Conservation (phyloP, 1,140 invertebrate species). For the Penaeus japonicus region DNA sequence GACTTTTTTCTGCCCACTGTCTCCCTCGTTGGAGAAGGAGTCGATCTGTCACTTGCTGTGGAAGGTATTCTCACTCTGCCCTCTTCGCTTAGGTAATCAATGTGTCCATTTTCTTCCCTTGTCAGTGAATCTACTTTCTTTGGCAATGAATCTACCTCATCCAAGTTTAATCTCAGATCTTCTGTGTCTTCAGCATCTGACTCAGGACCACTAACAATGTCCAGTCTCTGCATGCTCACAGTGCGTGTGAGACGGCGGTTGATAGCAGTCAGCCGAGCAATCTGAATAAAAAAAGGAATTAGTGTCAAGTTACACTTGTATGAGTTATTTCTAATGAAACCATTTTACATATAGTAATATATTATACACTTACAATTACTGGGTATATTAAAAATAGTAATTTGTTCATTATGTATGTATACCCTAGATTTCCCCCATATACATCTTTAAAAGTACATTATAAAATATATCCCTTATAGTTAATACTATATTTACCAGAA, state of each 20-base stretch:
- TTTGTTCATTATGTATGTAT: not conserved
- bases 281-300: conserved; percentile 28
- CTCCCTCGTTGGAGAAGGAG: conserved; percentile 24
- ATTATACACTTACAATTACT: not conserved
- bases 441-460: too few species aligned
- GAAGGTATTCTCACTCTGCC: conserved; percentile 34
- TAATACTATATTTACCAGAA: too few species aligned
- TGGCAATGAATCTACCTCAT: conserved; percentile 29
- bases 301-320: not conserved
- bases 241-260: conserved; percentile 52
- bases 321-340: not conserved
- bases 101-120: conserved; percentile 15
- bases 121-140: not conserved
- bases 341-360: not conserved
- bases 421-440: too few species aligned
- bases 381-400: not conserved
- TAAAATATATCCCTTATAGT: too few species aligned
- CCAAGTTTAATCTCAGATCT: conserved; percentile 52
- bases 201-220: conserved; percentile 53
- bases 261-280: conserved; percentile 55
- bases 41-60: conserved; percentile 37
- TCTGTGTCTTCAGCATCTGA: conserved; percentile 57
- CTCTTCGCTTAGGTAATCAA: not conserved
- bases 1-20: conserved; percentile 49
- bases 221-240: conserved; percentile 47